Evolutionary conservation across 2,888 invertebrate genomes (phyloP), one percentile per base, ranked within the genome.

Genomic region (Amblyjoppa fuscipennis): DNA sequence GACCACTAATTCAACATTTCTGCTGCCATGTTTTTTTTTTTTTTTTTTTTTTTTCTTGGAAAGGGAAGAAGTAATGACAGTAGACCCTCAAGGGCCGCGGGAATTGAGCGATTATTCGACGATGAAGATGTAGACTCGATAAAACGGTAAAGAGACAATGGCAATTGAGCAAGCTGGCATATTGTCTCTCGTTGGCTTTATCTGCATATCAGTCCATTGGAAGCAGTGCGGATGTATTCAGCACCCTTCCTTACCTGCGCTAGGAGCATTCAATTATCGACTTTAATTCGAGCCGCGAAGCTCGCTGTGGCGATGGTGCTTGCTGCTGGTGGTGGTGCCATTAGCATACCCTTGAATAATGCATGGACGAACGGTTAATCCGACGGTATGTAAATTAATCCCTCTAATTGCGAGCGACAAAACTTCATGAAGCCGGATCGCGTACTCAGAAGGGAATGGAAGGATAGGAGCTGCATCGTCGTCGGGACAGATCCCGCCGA

Each of bases 331-430:
- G 68, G 41, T 49, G 78, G 83, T 74, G 56, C 81, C 89, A 93
- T 93, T 93, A 93, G 92, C 93, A 93, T 93, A 88, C 83, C 87
- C 87, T 87, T 93, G 93, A 93, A 93, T 93, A 91, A 93, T 93
- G 92, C 93, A 93, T 93, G 87, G 89, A 78, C 88, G 90, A 92
- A 90, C 90, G 90, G 92, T 93, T 92, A 93, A 93, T 93, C 92
- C 92, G 88, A 90, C 90, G 90, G 91, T 92, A 93, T 93, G 92
- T 92, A 92, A 92, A 93, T 93, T 93, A 93, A 92, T 92, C 91
- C 88, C 91, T 91, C 92, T 92, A 93, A 93, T 93, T 93, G 92
- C 92, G 89, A 92, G 85, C 90, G 91, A 91, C 91, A 91, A 91
- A 92, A 90, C 91, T 89, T 87, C 82, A 88, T 84, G 88, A 85